These are phyloP conservation scores for Ceratitis capitata DNA, from an alignment of 1,140 invertebrate species.

Conservation along the genomic window DNA sequence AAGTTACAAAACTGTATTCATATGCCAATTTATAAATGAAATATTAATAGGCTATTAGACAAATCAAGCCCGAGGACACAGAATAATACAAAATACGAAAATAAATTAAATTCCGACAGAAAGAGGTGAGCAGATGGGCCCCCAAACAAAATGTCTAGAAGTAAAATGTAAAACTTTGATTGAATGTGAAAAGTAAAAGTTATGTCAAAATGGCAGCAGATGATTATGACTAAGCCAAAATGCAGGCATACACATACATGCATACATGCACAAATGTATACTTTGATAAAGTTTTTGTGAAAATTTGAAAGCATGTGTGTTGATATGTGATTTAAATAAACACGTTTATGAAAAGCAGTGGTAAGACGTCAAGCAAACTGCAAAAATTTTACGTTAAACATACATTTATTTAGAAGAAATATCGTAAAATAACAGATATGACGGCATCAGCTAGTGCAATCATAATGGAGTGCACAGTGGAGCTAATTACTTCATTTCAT, in stretches of 20 bases:
- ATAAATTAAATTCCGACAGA: background rate
- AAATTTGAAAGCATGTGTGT: background rate
- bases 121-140: background rate
- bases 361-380: background rate
- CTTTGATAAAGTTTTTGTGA: background rate
- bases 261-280: background rate
- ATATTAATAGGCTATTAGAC: background rate
- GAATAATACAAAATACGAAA: background rate
- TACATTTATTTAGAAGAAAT: background rate
- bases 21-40: background rate
- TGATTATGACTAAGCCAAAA: background rate
- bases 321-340: background rate
- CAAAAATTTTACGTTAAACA: background rate
- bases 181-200: slow-evolving; percentile 13
- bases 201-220: background rate
- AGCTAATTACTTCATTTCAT: no score
- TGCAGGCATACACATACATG: background rate
- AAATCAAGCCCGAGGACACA: background rate
- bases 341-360: background rate
- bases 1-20: background rate
- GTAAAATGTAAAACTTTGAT: background rate
- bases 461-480: no score
- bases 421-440: no score
- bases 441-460: no score
- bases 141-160: background rate